phyloP scores from a whole-genome alignment of 2,797 vertebrate species.

The Helarctos malayanus region DNA sequence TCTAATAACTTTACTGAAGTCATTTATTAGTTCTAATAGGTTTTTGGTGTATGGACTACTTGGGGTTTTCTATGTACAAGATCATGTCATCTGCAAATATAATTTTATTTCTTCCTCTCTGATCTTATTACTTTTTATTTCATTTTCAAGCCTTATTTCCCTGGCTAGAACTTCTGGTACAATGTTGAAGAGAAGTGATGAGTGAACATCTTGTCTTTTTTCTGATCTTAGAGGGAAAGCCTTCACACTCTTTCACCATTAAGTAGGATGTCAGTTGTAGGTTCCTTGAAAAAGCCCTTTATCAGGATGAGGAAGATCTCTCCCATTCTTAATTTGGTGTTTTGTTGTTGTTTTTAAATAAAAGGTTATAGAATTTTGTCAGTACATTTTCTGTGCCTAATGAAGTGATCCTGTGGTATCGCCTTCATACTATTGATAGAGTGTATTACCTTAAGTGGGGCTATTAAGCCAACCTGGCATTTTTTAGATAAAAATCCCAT shows the following conservation, averaged over 20 bases:
- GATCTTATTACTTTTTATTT: background rate
- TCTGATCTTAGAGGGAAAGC: background rate
- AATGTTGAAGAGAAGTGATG: background rate
- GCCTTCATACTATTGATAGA: background rate
- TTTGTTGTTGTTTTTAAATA: background rate
- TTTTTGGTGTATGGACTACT: background rate
- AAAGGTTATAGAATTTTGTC: background rate
- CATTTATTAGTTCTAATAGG: background rate
- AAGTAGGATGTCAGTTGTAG: background rate
- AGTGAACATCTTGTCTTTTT: background rate
- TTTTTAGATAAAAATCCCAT: background rate
- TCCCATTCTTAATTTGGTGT: background rate
- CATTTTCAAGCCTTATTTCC: background rate
- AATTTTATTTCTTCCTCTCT: background rate
- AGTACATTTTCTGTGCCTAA: background rate
- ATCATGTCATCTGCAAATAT: background rate
- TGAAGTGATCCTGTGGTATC: background rate
- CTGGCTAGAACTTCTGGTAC: background rate
- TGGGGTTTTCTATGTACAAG: background rate
- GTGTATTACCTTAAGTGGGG: background rate
- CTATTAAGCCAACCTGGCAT: background rate
- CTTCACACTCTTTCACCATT: background rate
- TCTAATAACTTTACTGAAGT: background rate
- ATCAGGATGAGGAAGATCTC: background rate
- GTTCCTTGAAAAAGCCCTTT: background rate